phyloP scores from a whole-genome alignment of 1,140 invertebrate species.

The Piezodorus guildinii region DNA sequence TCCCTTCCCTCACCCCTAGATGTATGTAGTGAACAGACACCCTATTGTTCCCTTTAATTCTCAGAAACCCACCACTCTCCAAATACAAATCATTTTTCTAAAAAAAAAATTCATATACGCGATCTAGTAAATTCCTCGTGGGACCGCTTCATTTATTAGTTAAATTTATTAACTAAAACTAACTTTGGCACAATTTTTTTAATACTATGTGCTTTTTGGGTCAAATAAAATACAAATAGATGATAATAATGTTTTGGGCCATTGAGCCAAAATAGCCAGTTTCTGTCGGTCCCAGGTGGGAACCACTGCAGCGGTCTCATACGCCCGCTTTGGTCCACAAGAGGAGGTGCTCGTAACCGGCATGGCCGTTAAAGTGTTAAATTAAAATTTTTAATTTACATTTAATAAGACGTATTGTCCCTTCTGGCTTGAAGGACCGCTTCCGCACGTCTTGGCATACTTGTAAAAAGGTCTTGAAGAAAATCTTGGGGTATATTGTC shows the following conservation, averaged over 20 bases:
- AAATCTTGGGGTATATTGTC: too few relatives aligned
- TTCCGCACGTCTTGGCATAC: too few relatives aligned
- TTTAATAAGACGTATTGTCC: too few relatives aligned
- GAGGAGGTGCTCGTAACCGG: neutral
- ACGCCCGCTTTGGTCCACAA: neutral
- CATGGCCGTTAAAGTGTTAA: neutral
- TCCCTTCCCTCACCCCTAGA: neutral
- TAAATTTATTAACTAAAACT: too few relatives aligned
- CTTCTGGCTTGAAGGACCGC: too few relatives aligned
- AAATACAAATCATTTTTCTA: neutral
- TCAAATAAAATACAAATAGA: too few relatives aligned
- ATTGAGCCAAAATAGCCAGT: too few relatives aligned
- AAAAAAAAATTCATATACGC: neutral
- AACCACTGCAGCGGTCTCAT: neutral
- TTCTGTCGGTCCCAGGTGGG: too few relatives aligned
- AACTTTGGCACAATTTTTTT: too few relatives aligned
- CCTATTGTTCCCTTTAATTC: neutral
- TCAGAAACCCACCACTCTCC: neutral
- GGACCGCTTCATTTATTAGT: neutral
- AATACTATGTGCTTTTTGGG: neutral
- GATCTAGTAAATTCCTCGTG: neutral
- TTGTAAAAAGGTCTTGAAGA: too few relatives aligned
- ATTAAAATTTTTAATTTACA: too few relatives aligned
- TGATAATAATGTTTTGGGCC: too few relatives aligned
- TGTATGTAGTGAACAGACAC: neutral